Conservation (phyloP, 2,888 invertebrate species). For the Charanyca ferruginea region DNA sequence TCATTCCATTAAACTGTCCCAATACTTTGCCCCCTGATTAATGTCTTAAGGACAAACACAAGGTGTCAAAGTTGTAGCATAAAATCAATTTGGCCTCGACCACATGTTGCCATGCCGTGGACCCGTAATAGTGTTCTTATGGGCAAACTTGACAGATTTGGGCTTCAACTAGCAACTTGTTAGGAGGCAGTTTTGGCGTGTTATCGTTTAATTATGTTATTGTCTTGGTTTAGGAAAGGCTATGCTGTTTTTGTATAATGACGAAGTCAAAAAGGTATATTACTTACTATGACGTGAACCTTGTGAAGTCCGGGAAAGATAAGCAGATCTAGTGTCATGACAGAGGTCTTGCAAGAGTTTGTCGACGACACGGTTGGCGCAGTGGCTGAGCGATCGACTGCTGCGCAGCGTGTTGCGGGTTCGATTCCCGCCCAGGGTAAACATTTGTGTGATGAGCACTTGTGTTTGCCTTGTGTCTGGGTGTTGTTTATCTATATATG, state of each 20-base stretch:
- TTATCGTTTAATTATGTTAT: constrained; percentile 52
- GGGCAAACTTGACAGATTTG: constrained; percentile 57
- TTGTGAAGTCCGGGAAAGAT: no score
- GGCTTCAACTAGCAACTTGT: constrained; percentile 36
- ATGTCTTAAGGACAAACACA: constrained; percentile 38
- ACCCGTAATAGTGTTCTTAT: constrained; percentile 53
- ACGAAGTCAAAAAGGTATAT: no score
- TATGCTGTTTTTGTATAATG: constrained; percentile 17
- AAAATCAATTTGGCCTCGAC: constrained; percentile 61
- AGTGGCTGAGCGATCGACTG: no score
- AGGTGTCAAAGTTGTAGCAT: constrained; percentile 57
- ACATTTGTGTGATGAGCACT: no score
- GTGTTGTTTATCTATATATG: no score
- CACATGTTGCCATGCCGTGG: constrained; percentile 57
- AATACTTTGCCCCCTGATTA: constrained; percentile 39
- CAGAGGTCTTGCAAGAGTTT: no score
- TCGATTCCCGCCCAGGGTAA: no score
- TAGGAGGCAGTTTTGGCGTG: constrained; percentile 41
- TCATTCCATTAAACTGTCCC: constrained; percentile 20
- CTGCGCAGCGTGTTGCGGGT: no score
- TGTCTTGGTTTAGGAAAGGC: neutral
- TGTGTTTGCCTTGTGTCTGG: no score
- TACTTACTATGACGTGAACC: no score
- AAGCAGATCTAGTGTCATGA: no score
- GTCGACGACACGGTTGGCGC: no score